Percentiles rank a stretch among this genome's conserved stretches.
phyloP scores from a whole-genome alignment of 1,140 invertebrate genomes.

The Magallana gigas region DNA sequence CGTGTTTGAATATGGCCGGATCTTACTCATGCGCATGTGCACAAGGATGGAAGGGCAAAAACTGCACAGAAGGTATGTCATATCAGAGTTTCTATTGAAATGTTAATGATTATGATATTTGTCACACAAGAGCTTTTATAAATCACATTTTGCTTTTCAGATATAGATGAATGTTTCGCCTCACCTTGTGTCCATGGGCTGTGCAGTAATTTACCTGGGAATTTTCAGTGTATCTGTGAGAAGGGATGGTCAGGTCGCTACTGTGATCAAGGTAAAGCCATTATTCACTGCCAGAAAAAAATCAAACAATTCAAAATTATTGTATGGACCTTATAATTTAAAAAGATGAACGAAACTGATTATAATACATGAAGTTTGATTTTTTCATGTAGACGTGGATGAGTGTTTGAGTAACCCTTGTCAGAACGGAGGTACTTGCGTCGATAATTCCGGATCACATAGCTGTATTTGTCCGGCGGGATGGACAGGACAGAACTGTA shows the following conservation, averaged over 20 bases:
- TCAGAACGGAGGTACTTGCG: constrained; percentile 36
- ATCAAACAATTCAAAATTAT: no score
- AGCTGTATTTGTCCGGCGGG: constrained; percentile 33
- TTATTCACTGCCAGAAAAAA: no score
- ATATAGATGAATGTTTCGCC: constrained; percentile 53
- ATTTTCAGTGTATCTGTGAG: constrained; percentile 36
- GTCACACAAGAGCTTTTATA: background rate
- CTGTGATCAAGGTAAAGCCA: constrained; percentile 13
- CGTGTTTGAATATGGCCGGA: constrained; percentile 63
- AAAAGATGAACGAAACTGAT: no score
- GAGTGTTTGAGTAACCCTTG: constrained; percentile 42
- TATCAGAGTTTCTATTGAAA: background rate
- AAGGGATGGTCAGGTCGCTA: constrained; percentile 31
- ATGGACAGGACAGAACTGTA: constrained; percentile 33
- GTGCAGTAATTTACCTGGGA: constrained; percentile 49
- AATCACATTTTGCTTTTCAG: constrained; percentile 1
- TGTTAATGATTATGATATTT: no score
- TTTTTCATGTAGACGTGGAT: constrained; percentile 44
- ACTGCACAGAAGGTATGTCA: constrained; percentile 47
- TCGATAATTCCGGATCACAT: constrained; percentile 14
- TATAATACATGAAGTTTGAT: no score
- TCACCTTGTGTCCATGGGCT: constrained; percentile 37
- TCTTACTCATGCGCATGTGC: constrained; percentile 79
- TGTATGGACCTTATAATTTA: no score
- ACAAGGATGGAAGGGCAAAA: constrained; percentile 82